Evolutionary conservation across 2,113 vertebrate species (phyloP).

Genomic region (Cyrtonyx montezumae): DNA sequence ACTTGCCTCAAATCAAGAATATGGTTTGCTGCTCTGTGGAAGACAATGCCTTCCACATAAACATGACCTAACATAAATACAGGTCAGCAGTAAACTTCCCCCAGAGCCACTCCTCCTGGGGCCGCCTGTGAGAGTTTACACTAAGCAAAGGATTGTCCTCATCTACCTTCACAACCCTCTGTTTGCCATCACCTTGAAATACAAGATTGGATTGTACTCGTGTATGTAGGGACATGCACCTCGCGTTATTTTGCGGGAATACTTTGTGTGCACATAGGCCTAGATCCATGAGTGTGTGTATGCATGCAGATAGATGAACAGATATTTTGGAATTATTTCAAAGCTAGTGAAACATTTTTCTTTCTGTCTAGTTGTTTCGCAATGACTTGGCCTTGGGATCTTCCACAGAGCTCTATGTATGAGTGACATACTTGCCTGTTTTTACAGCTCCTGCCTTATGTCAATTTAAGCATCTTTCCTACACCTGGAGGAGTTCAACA

Average conservation of each 20-base stretch:
- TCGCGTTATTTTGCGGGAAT: neutral
- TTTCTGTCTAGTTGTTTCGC: neutral
- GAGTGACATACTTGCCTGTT: constrained; percentile 54
- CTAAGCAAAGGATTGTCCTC: neutral
- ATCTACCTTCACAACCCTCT: neutral
- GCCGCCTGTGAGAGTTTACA: neutral
- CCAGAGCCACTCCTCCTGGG: neutral
- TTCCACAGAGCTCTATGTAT: constrained; percentile 2
- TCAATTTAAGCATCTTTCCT: constrained; percentile 66
- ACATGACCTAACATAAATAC: neutral
- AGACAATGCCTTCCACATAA: neutral
- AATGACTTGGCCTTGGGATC: constrained; percentile 24
- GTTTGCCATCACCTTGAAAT: neutral
- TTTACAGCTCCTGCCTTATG: constrained; percentile 62
- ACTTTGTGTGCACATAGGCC: fast-evolving
- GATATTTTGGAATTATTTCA: constrained; percentile 22
- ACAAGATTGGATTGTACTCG: fast-evolving
- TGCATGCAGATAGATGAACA: neutral
- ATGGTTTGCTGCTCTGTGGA: neutral
- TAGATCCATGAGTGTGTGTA: neutral
- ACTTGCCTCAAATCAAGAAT: neutral
- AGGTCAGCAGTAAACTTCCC: neutral
- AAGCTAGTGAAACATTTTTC: neutral
- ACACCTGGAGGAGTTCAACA: constrained; percentile 75
- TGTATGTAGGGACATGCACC: fast-evolving